Base-by-base conservation (phyloP, 2,888 invertebrate genomes). In the Eupithecia centaureata region DNA sequence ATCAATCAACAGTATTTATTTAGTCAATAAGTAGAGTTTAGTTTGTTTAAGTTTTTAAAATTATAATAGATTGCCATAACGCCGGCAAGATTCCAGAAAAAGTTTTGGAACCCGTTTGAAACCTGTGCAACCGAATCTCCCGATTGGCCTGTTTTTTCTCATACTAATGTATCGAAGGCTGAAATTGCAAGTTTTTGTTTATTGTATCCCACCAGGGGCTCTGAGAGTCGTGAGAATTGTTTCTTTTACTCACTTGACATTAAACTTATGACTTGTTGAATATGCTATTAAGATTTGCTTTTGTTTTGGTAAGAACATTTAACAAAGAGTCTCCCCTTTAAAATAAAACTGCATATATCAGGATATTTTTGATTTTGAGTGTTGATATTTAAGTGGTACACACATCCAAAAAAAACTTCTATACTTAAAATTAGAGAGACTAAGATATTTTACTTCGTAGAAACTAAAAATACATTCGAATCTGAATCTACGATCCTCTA, bases 221-320 rank as follows among this genome's bases (percentile, higher is more conserved):
- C 78, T 76, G 85, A 91, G 91, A 85, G 87, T 79, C 91, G 92
- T 92, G 92, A 89, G 92, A 92, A 89, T 82, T 75, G 77, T 76
- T 79, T 68, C 75, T 77, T 75, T 66, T 58, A 59, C 38, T 71
- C 73, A 71, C 73, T 79, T 80, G 80, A 82, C 79, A 79, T 79
- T 79, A 74, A 78, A 78, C 74, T 78, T 66, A 76, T 76, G 72
- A 76, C 76, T 79, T 77, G 76, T 74, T 77, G 74, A 77, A 77
- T 47, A 73, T 57, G 60, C 62, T 65, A 63, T 60, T 67, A 52
- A 52, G 30, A 62, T 68, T 60, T 10, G 27, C 59, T 65, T 67
- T 68, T 67, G 60, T 63, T 63, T 32, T 59, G 38, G 47, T 38
- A 2, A 25, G 25, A n/a, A n/a, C n/a, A n/a, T n/a, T n/a, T n/a